Percentiles rank a stretch among this genome's conserved stretches.
phyloP scores from a whole-genome alignment of 2,888 invertebrate genomes.

The Caenorhabditis sp. region DNA sequence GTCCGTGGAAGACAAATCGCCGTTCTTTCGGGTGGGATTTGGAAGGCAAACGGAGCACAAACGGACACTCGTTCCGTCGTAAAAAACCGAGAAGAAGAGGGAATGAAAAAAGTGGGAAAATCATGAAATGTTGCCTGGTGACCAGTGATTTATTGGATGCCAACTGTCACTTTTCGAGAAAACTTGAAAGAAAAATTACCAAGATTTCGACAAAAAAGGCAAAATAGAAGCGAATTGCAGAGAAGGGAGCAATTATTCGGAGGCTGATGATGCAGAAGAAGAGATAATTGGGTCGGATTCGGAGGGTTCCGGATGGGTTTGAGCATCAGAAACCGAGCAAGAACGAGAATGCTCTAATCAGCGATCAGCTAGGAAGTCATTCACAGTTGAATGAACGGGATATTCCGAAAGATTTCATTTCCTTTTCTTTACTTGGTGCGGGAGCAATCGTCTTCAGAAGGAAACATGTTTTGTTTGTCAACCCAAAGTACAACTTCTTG shows the following conservation, averaged over 20 bases:
- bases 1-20: too few relatives aligned
- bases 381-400: slow-evolving; percentile 3
- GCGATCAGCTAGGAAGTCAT: background rate
- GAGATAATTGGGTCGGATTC: slow-evolving; percentile 10
- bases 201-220: background rate
- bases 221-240: background rate
- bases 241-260: slow-evolving; percentile 2
- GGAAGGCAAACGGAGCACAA: background rate
- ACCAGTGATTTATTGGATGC: background rate
- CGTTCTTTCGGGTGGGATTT: too few relatives aligned
- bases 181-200: too few relatives aligned
- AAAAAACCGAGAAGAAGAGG: background rate
- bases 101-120: background rate
- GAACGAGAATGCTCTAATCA: too few relatives aligned
- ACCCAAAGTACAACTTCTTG: background rate
- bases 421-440: too few relatives aligned
- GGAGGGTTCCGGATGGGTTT: too few relatives aligned
- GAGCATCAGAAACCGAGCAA: too few relatives aligned
- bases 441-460: too few relatives aligned
- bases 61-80: background rate
- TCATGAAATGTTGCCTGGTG: background rate
- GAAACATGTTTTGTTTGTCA: too few relatives aligned
- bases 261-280: slow-evolving; percentile 3
- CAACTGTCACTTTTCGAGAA: background rate
- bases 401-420: slow-evolving; percentile 4